Evolutionary conservation across 2,888 invertebrate genomes (phyloP), one percentile per base, ranked within the genome.

Genomic region (Cosmopolites sordidus): DNA sequence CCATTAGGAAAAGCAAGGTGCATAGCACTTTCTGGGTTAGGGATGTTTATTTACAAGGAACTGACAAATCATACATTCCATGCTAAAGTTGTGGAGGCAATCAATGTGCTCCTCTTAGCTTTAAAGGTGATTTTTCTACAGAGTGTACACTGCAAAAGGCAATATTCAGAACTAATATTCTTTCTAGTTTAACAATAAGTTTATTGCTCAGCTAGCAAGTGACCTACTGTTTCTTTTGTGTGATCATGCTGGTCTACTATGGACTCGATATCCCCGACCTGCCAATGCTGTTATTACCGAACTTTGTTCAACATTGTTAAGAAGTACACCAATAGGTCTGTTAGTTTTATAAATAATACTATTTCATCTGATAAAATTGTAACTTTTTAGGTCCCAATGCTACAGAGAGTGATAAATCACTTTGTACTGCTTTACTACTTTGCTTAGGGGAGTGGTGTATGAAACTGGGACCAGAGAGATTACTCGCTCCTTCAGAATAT

Each of bases 381-480:
- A n/a, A n/a, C 2, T 29, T 53, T 53, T 30, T 38, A 54, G 62
- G 59, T 60, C 76, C 78, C 1, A 70, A 73, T 1, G 77, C 74
- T 11, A 79, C 80, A 16, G 77, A 79, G 17, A 81, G 81, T 38
- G 86, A 86, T 62, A 85, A 85, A 65, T 82, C 89, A 52, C 74
- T 92, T 49, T 81, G 89, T 11, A 85, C 89, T 22, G 88, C 92
- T 0, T 78, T 95, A 62, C 80, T 96, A 65, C 82, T 95, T 50
- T 92, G 93, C 69, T 78, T 97, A 56, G 92, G 93, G 0, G 95
- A 96, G 75, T 95, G 94, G 86, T 93, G 93, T 49, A 92, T 96
- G 82, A 81, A 86, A 43, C 82, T 95, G 62, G 88, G 87, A 0
- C 82, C 83, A 0, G 66, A 73, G n/a, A 75, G 82, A 44, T 76